Evolutionary conservation across 1,140 invertebrate species (phyloP).

Genomic region (Microplitis demolitor): DNA sequence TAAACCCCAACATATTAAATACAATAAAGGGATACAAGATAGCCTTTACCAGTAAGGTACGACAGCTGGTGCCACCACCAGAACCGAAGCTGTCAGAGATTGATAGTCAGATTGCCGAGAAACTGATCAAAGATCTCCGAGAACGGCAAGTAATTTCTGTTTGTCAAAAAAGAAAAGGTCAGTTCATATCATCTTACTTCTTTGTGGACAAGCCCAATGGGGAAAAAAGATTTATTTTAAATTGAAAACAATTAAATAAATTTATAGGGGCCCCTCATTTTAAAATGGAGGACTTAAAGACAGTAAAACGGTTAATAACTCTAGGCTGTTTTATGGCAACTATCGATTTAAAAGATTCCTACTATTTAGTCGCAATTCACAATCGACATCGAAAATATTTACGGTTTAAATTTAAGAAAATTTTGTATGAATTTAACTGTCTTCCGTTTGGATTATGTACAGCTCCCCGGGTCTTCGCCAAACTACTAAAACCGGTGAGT

Average conservation of each 20-base stretch:
- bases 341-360: conserved; percentile 12
- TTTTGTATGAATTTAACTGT: conserved; percentile 1
- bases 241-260: conserved; percentile 9
- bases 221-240: background rate
- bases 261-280: background rate
- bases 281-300: conserved; percentile 15
- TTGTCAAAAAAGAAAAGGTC: background rate
- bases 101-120: background rate
- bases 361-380: conserved; percentile 7
- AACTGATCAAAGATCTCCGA: background rate
- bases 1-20: background rate
- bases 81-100: background rate
- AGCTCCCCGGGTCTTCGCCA: conserved; percentile 10
- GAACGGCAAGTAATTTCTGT: background rate
- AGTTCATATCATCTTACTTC: conserved; percentile 7
- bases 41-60: background rate
- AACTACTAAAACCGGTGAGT: conserved; percentile 19
- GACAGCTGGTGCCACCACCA: background rate
- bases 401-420: background rate
- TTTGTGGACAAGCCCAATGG: conserved; percentile 6
- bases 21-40: background rate
- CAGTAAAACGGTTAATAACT: background rate
- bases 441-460: conserved; percentile 12
- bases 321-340: background rate
- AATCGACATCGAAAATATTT: background rate